phyloP scores from a whole-genome alignment of 1,140 invertebrate species.

The Hermetia illucens region DNA sequence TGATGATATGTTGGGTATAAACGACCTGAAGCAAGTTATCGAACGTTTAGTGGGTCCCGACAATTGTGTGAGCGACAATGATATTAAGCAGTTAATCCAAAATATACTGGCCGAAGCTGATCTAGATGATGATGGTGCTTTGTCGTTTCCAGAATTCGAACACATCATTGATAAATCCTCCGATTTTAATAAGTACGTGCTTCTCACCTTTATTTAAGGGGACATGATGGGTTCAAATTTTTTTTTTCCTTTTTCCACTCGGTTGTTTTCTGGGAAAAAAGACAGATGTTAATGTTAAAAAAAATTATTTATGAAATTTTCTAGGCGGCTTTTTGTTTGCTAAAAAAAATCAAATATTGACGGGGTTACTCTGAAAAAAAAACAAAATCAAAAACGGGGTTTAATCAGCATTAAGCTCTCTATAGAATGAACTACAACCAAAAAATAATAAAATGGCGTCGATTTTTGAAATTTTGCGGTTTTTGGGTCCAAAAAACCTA shows the following conservation, averaged over 20 bases:
- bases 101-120: constrained; percentile 81
- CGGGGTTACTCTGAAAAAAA: too few relatives aligned
- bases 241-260: constrained; percentile 1
- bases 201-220: neutral
- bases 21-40: constrained; percentile 57
- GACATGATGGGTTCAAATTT: neutral
- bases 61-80: constrained; percentile 45
- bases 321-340: too few relatives aligned
- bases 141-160: constrained; percentile 90
- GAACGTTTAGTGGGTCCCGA: constrained; percentile 52
- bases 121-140: constrained; percentile 78
- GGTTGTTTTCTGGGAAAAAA: too few relatives aligned
- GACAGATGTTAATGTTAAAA: constrained; percentile 2
- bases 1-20: constrained; percentile 74
- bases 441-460: too few relatives aligned
- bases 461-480: too few relatives aligned
- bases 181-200: constrained; percentile 67
- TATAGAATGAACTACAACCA: too few relatives aligned
- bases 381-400: too few relatives aligned
- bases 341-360: too few relatives aligned
- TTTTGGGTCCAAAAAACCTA: too few relatives aligned
- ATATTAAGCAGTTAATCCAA: constrained; percentile 54
- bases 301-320: neutral
- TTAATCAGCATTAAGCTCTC: too few relatives aligned
- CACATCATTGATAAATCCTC: constrained; percentile 86